Base-by-base conservation (phyloP, 2,888 invertebrate species). In the Unio delphinus region DNA sequence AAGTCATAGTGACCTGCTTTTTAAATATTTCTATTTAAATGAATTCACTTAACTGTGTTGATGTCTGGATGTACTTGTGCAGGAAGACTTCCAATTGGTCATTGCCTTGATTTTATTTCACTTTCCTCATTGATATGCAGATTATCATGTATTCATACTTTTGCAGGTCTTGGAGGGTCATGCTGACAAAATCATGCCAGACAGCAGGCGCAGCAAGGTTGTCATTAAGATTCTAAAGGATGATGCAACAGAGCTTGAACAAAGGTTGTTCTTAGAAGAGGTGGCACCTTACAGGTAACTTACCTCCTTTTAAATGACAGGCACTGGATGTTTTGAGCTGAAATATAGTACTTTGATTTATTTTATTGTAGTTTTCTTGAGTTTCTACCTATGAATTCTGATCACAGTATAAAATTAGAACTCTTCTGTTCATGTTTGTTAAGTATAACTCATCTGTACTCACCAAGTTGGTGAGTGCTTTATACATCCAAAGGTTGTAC, bases 171-270 rank as follows among this genome's bases (percentile, higher is more conserved):
- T 95, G 6, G 94, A 95, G 90, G 95, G 95, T 11, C 94, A 94
- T 84, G 93, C 95, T 3, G 92, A 93, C 78, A 90, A 90, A 63
- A 88, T 92, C 82, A 89, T 83, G 45, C 80, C 80, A 70, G 87
- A 83, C 56, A 81, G 83, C 69, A 83, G 87, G 84, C 86, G 83
- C 61, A 90, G 90, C 6, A 92, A 92, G 45, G 94, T 95, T n/a
- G 93, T 94, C n/a, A 95, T 95, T 7, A 93, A 95, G 88, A 94
- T 95, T 73, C 91, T 96, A 59, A 93, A 94, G 75, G 95, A 95
- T 83, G 94, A 94, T 85, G 94, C 95, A 20, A 93, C 93, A 20
- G 91, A 93, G n/a, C 92, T 92, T 64, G 95, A 96, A 84, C 94
- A 95, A 86, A 93, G 94, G 73, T 92, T 93, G 84, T 96, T 95